Conservation (phyloP, 2,888 invertebrate species). For the Poecilobothrus nobilitatus region DNA sequence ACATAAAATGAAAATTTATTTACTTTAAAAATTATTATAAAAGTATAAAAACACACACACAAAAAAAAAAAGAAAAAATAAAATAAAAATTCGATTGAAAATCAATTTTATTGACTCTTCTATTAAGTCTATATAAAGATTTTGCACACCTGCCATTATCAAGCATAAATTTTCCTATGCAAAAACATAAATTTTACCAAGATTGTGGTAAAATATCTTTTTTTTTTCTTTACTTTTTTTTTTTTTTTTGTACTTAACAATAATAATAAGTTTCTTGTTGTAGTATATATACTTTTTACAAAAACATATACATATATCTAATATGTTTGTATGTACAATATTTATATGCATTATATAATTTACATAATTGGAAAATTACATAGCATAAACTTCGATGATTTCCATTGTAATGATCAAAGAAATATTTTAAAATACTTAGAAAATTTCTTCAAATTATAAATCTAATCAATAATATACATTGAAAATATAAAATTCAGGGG, state of each 20-base stretch:
- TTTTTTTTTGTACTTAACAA: background rate
- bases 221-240: background rate
- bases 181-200: background rate
- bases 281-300: too few species aligned
- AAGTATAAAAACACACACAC: background rate
- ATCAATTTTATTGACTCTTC: background rate
- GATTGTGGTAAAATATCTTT: too few species aligned
- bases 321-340: too few species aligned
- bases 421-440: too few species aligned
- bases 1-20: background rate
- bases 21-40: background rate
- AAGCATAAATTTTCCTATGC: background rate
- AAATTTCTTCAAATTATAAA: too few species aligned
- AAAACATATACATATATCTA: too few species aligned
- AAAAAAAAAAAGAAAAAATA: background rate
- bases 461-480: too few species aligned
- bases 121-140: background rate
- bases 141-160: constrained; percentile 1
- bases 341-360: background rate
- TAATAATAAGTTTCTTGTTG: background rate
- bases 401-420: background rate
- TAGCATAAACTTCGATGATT: background rate
- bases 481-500: too few species aligned
- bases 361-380: background rate
- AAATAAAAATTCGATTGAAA: background rate